Evolutionary conservation across 2,797 vertebrate genomes (phyloP).

Genomic region (Holocentrus rufus): DNA sequence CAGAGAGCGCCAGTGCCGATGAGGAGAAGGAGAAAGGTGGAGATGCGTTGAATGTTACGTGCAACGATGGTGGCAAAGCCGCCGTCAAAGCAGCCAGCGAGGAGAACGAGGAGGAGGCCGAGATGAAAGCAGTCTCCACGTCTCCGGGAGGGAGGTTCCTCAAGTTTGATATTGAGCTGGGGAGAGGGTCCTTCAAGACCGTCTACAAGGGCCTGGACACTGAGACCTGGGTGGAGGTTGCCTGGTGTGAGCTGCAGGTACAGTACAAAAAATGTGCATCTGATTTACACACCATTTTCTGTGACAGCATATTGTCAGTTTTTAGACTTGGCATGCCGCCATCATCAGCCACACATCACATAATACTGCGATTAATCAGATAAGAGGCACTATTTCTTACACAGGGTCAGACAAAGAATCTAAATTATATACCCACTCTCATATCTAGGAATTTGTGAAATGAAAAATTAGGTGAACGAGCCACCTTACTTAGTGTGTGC

Average conservation of each 20-base stretch:
- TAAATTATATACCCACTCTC: neutral
- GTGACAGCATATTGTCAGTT: neutral
- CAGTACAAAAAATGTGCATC: slow-evolving; percentile 21
- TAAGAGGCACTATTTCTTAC: too few species aligned
- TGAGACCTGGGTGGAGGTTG: slow-evolving; percentile 98
- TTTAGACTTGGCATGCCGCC: neutral
- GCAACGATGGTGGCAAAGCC: slow-evolving; percentile 75
- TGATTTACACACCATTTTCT: slow-evolving; percentile 6
- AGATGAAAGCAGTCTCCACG: slow-evolving; percentile 96
- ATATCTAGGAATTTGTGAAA: neutral
- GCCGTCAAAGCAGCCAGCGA: slow-evolving; percentile 79
- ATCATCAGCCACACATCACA: neutral
- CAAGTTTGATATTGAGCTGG: slow-evolving; percentile 98
- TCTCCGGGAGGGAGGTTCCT: slow-evolving; percentile 95
- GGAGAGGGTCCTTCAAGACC: slow-evolving; percentile 97
- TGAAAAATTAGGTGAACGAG: too few species aligned
- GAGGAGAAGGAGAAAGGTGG: slow-evolving; percentile 84
- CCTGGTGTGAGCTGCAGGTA: slow-evolving; percentile 99
- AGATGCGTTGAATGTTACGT: slow-evolving; percentile 62
- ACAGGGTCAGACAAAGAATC: neutral
- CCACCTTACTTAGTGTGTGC: too few species aligned
- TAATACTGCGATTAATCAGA: too few species aligned
- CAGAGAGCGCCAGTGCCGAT: slow-evolving; percentile 76
- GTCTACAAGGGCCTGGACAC: slow-evolving; percentile 99
- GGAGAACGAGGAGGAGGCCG: slow-evolving; percentile 96